These are phyloP conservation scores for Antheraea pernyi DNA, from an alignment of 1,140 invertebrate species.

Conservation along the genomic window DNA sequence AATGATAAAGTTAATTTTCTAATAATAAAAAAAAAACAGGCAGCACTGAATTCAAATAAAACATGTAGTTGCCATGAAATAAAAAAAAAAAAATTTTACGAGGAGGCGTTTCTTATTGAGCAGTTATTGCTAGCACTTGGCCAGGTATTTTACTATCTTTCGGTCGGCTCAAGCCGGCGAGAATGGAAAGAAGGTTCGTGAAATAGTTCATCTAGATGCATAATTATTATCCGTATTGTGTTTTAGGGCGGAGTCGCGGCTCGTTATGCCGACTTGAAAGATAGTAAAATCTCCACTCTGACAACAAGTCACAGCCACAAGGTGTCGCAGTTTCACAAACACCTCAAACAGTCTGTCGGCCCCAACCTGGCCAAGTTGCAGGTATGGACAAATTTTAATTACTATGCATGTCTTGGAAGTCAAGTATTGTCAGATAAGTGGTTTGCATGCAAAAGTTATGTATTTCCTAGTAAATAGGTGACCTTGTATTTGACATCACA, in stretches of 20 bases:
- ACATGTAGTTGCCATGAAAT: no score
- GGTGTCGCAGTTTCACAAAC: conserved; percentile 96
- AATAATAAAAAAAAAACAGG: no score
- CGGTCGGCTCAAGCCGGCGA: conserved; percentile 46
- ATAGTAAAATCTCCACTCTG: conserved; percentile 91
- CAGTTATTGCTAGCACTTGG: conserved; percentile 57
- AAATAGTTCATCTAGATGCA: conserved; percentile 1
- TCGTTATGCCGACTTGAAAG: conserved; percentile 92
- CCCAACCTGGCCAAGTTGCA: conserved; percentile 91
- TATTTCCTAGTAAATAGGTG: background rate
- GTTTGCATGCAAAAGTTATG: no score
- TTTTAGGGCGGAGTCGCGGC: conserved; percentile 85
- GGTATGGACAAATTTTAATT: conserved; percentile 79
- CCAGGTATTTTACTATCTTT: conserved; percentile 79
- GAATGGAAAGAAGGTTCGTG: conserved; percentile 41
- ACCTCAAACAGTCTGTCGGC: conserved; percentile 90
- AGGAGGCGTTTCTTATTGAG: no score
- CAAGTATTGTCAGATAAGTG: no score
- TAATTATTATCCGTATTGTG: conserved; percentile 68
- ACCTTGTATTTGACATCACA: no score
- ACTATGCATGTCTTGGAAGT: conserved; percentile 44
- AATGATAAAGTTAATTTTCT: no score
- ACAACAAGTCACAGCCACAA: conserved; percentile 91
- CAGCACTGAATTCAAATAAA: no score
- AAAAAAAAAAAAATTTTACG: no score